Evolutionary conservation across 1,140 invertebrate genomes (phyloP).

Genomic region (Pseudomyrmex gracilis): DNA sequence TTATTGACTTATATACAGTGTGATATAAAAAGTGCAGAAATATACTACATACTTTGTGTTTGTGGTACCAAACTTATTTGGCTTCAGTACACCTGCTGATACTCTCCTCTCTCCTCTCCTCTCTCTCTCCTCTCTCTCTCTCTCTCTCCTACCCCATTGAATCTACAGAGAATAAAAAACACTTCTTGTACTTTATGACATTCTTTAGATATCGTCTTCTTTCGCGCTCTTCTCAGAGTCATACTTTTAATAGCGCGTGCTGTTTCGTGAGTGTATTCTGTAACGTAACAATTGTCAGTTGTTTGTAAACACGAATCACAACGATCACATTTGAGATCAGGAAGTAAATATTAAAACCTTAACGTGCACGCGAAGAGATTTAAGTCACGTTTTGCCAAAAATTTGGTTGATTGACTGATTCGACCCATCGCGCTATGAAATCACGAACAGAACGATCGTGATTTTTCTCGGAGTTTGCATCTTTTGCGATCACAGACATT

Average conservation of each 20-base stretch:
- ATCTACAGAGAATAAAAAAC: constrained; percentile 98
- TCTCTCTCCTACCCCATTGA: too few relatives aligned
- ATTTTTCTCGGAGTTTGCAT: neutral
- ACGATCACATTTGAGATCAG: constrained; percentile 47
- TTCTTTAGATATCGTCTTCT: constrained; percentile 99
- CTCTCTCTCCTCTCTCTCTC: too few relatives aligned
- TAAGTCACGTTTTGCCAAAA: constrained; percentile 98
- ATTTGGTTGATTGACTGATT: constrained; percentile 98
- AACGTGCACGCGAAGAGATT: constrained; percentile 98
- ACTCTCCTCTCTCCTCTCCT: too few relatives aligned
- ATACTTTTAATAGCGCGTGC: constrained; percentile 98
- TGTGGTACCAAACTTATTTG: too few relatives aligned
- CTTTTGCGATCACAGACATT: neutral
- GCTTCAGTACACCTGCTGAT: constrained; percentile 99
- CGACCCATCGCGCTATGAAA: constrained; percentile 92
- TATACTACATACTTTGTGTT: too few relatives aligned
- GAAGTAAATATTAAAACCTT: constrained; percentile 90
- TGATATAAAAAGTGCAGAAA: too few relatives aligned
- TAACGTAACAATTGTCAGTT: constrained; percentile 67
- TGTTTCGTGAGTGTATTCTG: constrained; percentile 99
- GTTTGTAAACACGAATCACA: constrained; percentile 43
- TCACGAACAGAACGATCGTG: constrained; percentile 33
- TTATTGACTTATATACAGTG: too few relatives aligned
- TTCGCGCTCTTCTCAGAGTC: constrained; percentile 96
- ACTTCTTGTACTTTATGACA: constrained; percentile 98